Evolutionary conservation across 2,888 invertebrate genomes (phyloP).

Genomic region (Crematogaster levior): DNA sequence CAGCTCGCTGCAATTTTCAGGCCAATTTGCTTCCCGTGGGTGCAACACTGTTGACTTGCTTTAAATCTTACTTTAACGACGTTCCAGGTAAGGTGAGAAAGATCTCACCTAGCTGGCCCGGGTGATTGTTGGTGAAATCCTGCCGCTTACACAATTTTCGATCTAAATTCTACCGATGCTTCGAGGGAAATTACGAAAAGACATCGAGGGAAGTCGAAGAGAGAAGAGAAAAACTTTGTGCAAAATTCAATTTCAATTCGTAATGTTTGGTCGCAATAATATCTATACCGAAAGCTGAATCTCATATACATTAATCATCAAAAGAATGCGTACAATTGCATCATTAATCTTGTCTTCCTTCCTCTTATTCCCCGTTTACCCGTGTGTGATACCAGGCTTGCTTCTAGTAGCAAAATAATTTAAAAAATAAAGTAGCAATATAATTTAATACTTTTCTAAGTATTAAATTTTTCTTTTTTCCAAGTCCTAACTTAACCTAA

Average conservation of each 20-base stretch:
- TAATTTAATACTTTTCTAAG: neutral
- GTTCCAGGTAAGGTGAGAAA: slow-evolving; percentile 47
- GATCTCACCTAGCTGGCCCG: slow-evolving; percentile 34
- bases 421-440: no score
- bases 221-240: neutral
- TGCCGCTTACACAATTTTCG: slow-evolving; percentile 42
- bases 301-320: neutral
- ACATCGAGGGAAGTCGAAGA: neutral
- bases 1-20: slow-evolving; percentile 53
- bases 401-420: neutral
- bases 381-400: neutral
- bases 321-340: neutral
- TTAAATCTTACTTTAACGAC: slow-evolving; percentile 79
- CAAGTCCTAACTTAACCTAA: no score
- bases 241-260: neutral
- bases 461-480: no score
- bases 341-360: neutral
- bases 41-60: slow-evolving; percentile 49
- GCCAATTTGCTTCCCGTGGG: slow-evolving; percentile 51
- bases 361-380: neutral
- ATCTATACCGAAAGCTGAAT: neutral
- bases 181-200: slow-evolving; percentile 43
- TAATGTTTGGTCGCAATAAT: neutral
- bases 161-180: slow-evolving; percentile 48
- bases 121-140: slow-evolving; percentile 16